phyloP scores from a whole-genome alignment of 2,797 vertebrate species.

The Poeciliopsis presidionis region DNA sequence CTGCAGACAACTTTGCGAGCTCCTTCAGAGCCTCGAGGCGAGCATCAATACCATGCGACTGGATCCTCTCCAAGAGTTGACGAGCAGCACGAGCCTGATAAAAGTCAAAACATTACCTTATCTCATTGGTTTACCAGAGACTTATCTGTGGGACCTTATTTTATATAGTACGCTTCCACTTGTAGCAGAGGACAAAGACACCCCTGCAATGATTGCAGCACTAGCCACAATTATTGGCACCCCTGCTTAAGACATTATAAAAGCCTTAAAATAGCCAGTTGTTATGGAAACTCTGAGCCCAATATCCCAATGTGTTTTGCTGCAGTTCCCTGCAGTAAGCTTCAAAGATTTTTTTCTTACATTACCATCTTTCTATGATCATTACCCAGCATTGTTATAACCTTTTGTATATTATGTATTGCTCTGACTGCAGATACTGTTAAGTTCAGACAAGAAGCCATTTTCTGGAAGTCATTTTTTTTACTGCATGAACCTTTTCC shows the following conservation, averaged over 20 bases:
- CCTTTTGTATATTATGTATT: neutral
- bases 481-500: neutral
- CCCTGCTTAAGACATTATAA: neutral
- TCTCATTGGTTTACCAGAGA: neutral
- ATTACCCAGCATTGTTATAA: neutral
- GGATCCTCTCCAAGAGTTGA: constrained; percentile 95
- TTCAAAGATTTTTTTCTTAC: neutral
- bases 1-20: constrained; percentile 95
- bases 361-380: neutral
- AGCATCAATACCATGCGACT: constrained; percentile 91
- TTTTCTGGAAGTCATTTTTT: neutral
- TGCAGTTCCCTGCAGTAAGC: neutral
- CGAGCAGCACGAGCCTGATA: constrained; percentile 92
- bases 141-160: neutral
- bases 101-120: constrained; percentile 2
- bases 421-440: neutral
- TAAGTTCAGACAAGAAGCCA: neutral
- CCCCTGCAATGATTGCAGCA: neutral
- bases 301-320: neutral
- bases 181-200: neutral
- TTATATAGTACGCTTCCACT: neutral
- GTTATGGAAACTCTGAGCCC: constrained; percentile 3
- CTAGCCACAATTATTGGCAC: neutral
- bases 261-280: neutral
- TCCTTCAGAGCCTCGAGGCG: constrained; percentile 97